Percentiles rank a stretch among this genome's conserved stretches.
phyloP scores from a whole-genome alignment of 2,888 invertebrate genomes.

The Tetragonisca angustula region DNA sequence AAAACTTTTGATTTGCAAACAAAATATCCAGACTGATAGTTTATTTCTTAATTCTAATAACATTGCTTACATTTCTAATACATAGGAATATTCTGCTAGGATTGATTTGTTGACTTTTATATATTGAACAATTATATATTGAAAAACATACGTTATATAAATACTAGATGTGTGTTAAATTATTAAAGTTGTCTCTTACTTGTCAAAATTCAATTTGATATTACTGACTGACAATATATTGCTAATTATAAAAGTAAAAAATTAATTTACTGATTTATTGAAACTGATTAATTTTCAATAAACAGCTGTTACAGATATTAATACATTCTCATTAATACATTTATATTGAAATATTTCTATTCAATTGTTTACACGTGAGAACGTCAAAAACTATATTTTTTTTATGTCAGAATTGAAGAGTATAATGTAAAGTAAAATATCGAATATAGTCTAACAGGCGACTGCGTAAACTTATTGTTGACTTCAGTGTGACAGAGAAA shows the following conservation, averaged over 20 bases:
- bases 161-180: no score
- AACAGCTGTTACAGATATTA: neutral
- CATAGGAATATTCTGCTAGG: no score
- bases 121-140: neutral
- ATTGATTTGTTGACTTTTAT: no score
- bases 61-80: no score
- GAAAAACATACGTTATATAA: neutral
- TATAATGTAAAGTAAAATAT: neutral
- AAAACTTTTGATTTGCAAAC: no score
- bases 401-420: neutral
- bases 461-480: neutral
- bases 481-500: neutral
- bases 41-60: no score
- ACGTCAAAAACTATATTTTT: fast-evolving
- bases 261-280: neutral
- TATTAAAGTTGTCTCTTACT: neutral
- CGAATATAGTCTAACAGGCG: neutral
- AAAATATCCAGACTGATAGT: no score
- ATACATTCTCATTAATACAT: neutral
- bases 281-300: neutral
- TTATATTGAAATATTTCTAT: neutral
- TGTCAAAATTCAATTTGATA: neutral
- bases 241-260: neutral
- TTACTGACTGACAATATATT: neutral
- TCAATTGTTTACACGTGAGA: neutral